Base-by-base conservation (phyloP, 2,113 vertebrate species). In the Plestiodon gilberti region DNA sequence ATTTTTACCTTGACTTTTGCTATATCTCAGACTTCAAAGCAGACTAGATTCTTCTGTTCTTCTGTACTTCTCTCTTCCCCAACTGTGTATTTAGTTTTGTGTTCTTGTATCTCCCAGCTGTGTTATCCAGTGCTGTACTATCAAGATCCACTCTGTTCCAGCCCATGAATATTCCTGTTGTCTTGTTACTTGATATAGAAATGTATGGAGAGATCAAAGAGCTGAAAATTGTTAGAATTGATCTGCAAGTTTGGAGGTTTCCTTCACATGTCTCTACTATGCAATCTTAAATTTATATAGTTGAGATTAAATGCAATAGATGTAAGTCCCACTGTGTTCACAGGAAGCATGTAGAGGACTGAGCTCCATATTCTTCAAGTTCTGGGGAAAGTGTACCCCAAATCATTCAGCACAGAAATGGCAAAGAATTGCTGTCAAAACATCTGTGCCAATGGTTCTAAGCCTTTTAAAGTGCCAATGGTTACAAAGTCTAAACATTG, bases 21-120 rank as follows among this genome's bases (percentile, higher is more conserved):
- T 84, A 38, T 85, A 79, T 86, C 14, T 43, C n/a, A 77, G 79
- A 38, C 38, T 83, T 88, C 86, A 86, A 76, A 88, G 33, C 23
- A 9, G 3, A 6, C 1, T 52, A 69, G 62, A 2, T 55, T 84
- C 83, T 69, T 2, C 0, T 48, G 43, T 48, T 5, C 43, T 48
- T 48, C 43, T 8, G 4, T 61, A 59, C 33, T 1, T 28, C 35
- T 22, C 14, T 18, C 20, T 73, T 48, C 57, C 28, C 20, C 48
- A 62, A 48, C 80, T 40, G 25, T 52, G 22, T 65, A 48, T 48
- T 48, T 48, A 48, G 43, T 70, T 5, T 4, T 59, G 71, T 67
- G 6, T 73, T 88, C 73, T 55, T 5, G 0, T 35, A 77, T 28
- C 67, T 69, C 48, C 75, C 78, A 70, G 64, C 33, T 84, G 43